A percentile compares a stretch with the other conserved stretches of the same genome.
Evolutionary conservation across 2,113 vertebrate genomes (phyloP).

Genomic region (Microtus richardsoni): DNA sequence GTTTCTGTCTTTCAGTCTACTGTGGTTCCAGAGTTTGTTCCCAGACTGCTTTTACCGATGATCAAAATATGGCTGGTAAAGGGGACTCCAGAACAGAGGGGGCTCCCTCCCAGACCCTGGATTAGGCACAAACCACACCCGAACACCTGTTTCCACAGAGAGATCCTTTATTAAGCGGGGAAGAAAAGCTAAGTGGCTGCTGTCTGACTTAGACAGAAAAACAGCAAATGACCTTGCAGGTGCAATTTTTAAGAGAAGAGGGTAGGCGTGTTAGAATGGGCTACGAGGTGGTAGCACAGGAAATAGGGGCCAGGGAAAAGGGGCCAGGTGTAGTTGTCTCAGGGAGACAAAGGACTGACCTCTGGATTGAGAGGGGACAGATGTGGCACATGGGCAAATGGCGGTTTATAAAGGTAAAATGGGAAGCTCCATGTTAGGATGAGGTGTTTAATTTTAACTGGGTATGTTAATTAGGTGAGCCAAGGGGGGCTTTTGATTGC

Average conservation of each 20-base stretch:
- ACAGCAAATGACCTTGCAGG: neutral
- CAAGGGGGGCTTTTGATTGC: neutral
- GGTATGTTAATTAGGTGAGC: neutral
- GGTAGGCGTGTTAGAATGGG: too few relatives aligned
- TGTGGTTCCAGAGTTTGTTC: neutral
- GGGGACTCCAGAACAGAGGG: neutral
- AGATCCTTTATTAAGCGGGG: neutral
- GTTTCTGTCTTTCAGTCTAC: neutral
- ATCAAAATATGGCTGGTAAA: neutral
- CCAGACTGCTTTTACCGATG: neutral
- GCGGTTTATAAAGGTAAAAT: neutral
- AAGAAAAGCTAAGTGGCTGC: neutral
- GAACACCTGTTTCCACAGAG: neutral
- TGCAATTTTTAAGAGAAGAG: neutral
- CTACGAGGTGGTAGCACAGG: too few relatives aligned
- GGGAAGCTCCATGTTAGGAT: neutral
- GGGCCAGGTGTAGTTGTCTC: too few relatives aligned
- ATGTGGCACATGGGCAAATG: neutral
- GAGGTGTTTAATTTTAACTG: neutral
- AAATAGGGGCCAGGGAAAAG: too few relatives aligned
- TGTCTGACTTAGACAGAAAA: neutral
- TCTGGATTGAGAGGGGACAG: too few relatives aligned
- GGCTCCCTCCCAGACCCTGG: neutral
- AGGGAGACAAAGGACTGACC: too few relatives aligned
- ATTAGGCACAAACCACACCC: neutral